Percentiles rank a stretch among this genome's conserved stretches.
Conservation (phyloP, 2,888 invertebrate species). For the Galerucella nymphaeae region DNA sequence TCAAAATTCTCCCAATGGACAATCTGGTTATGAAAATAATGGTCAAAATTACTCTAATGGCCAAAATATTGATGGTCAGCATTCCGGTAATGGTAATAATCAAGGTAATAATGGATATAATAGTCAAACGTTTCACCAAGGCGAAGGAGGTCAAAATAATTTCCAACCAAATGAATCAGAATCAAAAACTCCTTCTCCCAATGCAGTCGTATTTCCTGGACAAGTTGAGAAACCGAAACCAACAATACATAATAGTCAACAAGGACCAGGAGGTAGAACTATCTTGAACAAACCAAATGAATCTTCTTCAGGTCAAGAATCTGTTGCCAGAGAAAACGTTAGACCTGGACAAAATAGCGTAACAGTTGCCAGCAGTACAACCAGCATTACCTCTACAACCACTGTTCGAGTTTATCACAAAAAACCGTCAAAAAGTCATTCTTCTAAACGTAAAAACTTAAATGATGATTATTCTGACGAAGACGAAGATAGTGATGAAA, state of each 20-base stretch:
- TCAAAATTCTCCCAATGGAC: not conserved
- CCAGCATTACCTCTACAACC: not conserved
- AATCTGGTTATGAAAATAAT: not conserved
- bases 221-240: not conserved
- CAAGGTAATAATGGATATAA: too few relatives aligned
- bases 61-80: not conserved
- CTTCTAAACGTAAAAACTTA: conserved; percentile 10
- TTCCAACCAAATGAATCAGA: not conserved
- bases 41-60: not conserved
- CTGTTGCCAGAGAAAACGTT: not conserved
- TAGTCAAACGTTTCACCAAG: not conserved
- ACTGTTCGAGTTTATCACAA: not conserved
- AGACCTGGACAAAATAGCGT: not conserved
- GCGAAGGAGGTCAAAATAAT: not conserved
- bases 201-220: conserved; percentile 12
- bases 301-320: not conserved
- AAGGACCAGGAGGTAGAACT: conserved; percentile 14
- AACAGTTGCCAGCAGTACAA: not conserved
- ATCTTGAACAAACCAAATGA: conserved; percentile 5
- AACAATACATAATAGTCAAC: not conserved
- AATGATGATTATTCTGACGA: conserved; percentile 24
- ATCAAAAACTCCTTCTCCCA: not conserved
- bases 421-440: not conserved
- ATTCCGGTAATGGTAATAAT: not conserved
- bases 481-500: not conserved